Evolutionary conservation across 2,797 vertebrate genomes (phyloP).

Genomic region (Girardinus metallicus): DNA sequence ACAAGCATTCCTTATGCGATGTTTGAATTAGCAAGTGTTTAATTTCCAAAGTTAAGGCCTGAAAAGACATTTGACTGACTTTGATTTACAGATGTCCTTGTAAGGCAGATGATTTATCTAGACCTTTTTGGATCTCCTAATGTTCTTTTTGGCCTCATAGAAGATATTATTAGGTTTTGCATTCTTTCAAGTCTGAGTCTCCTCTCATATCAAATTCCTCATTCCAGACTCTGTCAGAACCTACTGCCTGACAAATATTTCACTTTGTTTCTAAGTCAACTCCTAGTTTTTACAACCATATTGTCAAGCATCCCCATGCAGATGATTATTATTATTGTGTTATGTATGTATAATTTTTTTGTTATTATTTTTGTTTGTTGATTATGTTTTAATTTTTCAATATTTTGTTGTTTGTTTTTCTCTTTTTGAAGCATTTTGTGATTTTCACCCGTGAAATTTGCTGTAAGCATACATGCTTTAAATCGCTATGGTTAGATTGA

Average conservation of each 20-base stretch:
- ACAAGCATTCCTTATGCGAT: slow-evolving; percentile 46
- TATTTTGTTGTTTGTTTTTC: background rate
- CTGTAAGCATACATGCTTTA: too few species aligned
- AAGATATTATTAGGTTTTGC: slow-evolving; percentile 64
- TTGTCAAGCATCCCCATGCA: slow-evolving; percentile 42
- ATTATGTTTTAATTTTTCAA: too few species aligned
- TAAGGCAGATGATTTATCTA: slow-evolving; percentile 55
- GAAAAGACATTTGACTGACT: slow-evolving; percentile 37
- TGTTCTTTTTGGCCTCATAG: slow-evolving; percentile 64
- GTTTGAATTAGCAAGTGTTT: slow-evolving; percentile 32
- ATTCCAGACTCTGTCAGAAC: slow-evolving; percentile 60
- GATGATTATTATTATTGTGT: background rate
- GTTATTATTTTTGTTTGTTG: too few species aligned
- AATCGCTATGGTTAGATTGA: too few species aligned
- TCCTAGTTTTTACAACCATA: slow-evolving; percentile 46
- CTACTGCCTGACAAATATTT: slow-evolving; percentile 72
- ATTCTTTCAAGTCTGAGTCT: slow-evolving; percentile 68
- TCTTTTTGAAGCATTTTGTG: too few species aligned
- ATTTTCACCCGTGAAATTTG: too few species aligned
- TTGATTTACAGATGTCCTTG: slow-evolving; percentile 42
- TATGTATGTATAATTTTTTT: too few species aligned
- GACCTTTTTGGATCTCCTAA: slow-evolving; percentile 48
- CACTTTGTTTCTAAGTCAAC: slow-evolving; percentile 65
- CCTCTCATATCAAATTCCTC: slow-evolving; percentile 59
- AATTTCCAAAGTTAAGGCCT: slow-evolving; percentile 40